Percentiles rank a stretch among this genome's conserved stretches.
These are phyloP conservation scores for Zoanthus sociatus DNA, from an alignment of 92 coral and sea anemone species.

Conservation along the genomic window DNA sequence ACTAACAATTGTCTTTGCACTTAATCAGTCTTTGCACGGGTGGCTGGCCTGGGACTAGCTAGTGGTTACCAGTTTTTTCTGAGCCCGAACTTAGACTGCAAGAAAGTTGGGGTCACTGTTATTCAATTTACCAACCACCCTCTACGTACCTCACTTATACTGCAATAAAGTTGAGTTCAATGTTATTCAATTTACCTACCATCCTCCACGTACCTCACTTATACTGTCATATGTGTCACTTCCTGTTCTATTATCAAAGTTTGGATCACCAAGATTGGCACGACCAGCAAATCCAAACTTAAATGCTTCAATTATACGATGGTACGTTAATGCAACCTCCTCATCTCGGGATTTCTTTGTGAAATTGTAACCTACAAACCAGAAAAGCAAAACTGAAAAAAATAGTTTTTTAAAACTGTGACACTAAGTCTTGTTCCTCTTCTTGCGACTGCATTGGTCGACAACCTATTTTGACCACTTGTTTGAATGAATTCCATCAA, in stretches of 20 bases:
- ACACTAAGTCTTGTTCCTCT: background rate
- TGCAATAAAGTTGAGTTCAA: background rate
- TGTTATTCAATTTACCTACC: background rate
- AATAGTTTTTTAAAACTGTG: too few relatives aligned
- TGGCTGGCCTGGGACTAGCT: too few relatives aligned
- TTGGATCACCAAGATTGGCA: conserved; percentile 74
- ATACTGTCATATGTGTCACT: conserved; percentile 44
- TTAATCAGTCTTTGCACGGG: too few relatives aligned
- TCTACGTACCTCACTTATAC: conserved; percentile 57
- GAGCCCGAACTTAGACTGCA: conserved; percentile 24
- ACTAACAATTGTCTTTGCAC: too few relatives aligned
- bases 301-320: conserved; percentile 78
- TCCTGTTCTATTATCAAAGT: conserved; percentile 53
- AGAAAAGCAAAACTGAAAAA: too few relatives aligned
- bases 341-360: conserved; percentile 32
- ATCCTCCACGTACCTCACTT: conserved; percentile 49
- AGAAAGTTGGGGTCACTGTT: background rate
- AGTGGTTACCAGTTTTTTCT: too few relatives aligned
- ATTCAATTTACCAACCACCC: background rate
- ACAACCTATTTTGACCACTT: too few relatives aligned
- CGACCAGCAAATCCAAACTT: conserved; percentile 77
- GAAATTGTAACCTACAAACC: conserved; percentile 20
- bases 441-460: too few relatives aligned
- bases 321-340: conserved; percentile 49
- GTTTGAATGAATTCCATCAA: too few relatives aligned